Evolutionary conservation across 1,140 invertebrate species (phyloP), one percentile per base, ranked within the genome.

Genomic region (Orius insidiosus): DNA sequence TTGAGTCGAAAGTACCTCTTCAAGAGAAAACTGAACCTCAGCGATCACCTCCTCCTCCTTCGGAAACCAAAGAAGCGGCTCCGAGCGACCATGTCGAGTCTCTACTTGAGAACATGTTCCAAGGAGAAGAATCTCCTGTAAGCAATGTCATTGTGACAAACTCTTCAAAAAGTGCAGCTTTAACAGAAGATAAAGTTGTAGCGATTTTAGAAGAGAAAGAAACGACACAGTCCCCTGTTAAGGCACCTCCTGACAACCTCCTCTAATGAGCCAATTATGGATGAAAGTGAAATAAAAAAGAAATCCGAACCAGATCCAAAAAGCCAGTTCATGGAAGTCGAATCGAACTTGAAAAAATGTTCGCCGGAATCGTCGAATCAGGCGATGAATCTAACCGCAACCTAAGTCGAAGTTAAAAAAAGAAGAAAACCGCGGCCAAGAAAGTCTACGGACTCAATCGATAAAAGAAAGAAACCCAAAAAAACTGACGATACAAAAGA

Each of bases 281-380:
- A 24, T 24, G 24, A 24, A 24, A 24, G 24, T 3, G 41, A 43
- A 30, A 16, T 43, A n/a, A 43, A 43, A 24, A 9, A n/a, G 7
- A 31, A 39, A 42, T 9, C 43, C 38, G 48, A 49, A 24, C 18
- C 44, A 1, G 41, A 41, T 9, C 49, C 43, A 19, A 31, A 41
- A 14, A 52, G 43, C 38, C 67, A 67, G 24, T 74, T 76, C 58
- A 71, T 74, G 7, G 72, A 80, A 56, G 80, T 84, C 1, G 81
- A 85, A 61, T 78, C 37, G 80, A 84, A 60, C 58, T 85, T 31
- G 80, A 83, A 55, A 78, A 83, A 58, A 84, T 85, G 80, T 85
- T 85, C 61, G 81, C 79, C 1, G 80, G 80, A 4, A 72, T 84
- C 35, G 80, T 77, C 42, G 45, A 62, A 49, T 19, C 56, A 47